phyloP scores from a whole-genome alignment of 2,113 vertebrate species.

The Noctilio leporinus region DNA sequence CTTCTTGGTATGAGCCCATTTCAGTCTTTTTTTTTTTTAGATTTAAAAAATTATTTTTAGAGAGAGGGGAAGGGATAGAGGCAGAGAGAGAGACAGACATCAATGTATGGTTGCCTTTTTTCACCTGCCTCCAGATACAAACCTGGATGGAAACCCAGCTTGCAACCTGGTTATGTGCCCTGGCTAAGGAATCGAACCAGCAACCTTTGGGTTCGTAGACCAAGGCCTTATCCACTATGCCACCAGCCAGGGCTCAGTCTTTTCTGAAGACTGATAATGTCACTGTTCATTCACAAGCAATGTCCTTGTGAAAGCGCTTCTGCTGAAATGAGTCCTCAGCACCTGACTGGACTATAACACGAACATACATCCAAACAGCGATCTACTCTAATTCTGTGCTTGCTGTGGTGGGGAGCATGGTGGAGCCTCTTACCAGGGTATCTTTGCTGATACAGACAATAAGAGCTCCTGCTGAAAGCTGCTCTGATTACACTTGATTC shows the following conservation, averaged over 20 bases:
- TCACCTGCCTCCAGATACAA: too few species aligned
- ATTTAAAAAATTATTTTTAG: too few species aligned
- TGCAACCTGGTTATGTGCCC: too few species aligned
- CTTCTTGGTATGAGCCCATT: not conserved
- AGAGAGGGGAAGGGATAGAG: too few species aligned
- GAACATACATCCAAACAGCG: not conserved
- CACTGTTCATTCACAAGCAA: not conserved
- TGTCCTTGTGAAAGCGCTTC: not conserved
- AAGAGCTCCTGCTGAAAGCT: not conserved
- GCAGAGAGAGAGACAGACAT: too few species aligned
- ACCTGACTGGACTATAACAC: not conserved
- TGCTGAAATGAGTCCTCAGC: not conserved
- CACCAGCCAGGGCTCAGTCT: too few species aligned
- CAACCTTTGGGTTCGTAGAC: too few species aligned
- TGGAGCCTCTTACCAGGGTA: not conserved
- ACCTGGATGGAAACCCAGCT: too few species aligned
- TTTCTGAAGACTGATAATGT: not conserved
- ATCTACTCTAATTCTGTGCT: not conserved
- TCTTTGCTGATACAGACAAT: not conserved
- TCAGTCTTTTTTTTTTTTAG: not conserved
- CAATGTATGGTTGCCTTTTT: too few species aligned
- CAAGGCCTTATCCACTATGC: too few species aligned
- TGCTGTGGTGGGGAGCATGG: accelerated
- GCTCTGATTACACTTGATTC: not conserved
- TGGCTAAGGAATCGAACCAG: too few species aligned